A percentile compares a stretch with the other conserved stretches of the same genome.
These are phyloP conservation scores for Brenthis hecate DNA, from an alignment of 2,888 invertebrate genomes.

Conservation along the genomic window DNA sequence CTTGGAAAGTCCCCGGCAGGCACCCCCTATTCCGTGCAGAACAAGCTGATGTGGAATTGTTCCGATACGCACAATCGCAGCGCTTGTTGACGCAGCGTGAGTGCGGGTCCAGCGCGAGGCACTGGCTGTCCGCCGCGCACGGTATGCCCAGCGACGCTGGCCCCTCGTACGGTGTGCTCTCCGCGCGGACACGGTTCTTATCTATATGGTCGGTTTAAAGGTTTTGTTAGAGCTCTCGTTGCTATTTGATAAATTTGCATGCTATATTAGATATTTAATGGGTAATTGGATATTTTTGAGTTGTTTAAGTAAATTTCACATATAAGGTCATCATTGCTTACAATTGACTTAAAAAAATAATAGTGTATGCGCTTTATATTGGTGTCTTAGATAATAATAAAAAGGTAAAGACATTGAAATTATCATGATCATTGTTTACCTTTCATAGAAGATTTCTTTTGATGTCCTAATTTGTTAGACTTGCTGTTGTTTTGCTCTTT, in stretches of 20 bases:
- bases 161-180: constrained; percentile 68
- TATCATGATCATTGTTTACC: constrained; percentile 49
- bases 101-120: constrained; percentile 89
- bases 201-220: constrained; percentile 52
- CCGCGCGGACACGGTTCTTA: constrained; percentile 69
- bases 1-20: constrained; percentile 92
- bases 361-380: not conserved
- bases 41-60: constrained; percentile 84
- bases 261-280: too few species aligned
- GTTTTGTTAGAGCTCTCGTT: too few species aligned
- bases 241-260: too few species aligned
- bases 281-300: too few species aligned
- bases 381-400: not conserved
- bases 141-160: constrained; percentile 89
- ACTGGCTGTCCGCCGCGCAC: constrained; percentile 89
- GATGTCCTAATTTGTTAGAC: constrained; percentile 67
- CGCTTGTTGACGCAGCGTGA: constrained; percentile 88
- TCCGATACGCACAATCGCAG: constrained; percentile 88
- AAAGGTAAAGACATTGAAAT: not conserved
- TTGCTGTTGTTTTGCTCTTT: constrained; percentile 63
- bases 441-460: constrained; percentile 75
- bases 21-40: constrained; percentile 89
- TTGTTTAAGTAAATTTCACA: too few species aligned
- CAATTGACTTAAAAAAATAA: not conserved
- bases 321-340: too few species aligned